Evolutionary conservation across 2,888 invertebrate species (phyloP), one percentile per base, ranked within the genome.

Genomic region (Brachypalpus laphriformis): DNA sequence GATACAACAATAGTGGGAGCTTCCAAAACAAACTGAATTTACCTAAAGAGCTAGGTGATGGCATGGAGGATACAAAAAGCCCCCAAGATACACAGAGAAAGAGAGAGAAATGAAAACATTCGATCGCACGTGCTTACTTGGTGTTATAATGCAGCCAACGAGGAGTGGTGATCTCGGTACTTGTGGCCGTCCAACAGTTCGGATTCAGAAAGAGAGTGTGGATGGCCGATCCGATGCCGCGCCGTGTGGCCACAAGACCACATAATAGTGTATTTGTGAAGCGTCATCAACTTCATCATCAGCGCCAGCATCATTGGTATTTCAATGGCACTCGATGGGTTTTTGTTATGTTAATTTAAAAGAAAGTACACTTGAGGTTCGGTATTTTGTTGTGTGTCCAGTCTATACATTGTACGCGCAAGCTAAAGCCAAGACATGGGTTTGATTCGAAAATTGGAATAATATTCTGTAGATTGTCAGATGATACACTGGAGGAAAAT

Each of bases 341-440:
- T 75, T 74, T 66, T 75, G 75, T 75, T 75, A 75, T 75, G 75
- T 75, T 75, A 75, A 75, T 75, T 75, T 75, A 65, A 75, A 75
- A 65, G 75, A 75, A 66, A 75, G 65, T 75, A 56, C 75, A 75
- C 61, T 74, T 22, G 51, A 72, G 49, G 18, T 16, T 72, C 28
- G 59, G 47, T 59, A 22, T 47, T 49, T 47, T 57, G 49, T 72
- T 72, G 61, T 34, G 25, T n/a, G n/a, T n/a, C n/a, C n/a, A n/a
- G n/a, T 51, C 61, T 9, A 72, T 51, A 45, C 28, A 63, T 71
- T 25, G 34, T 25, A 51, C 11, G 6, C 11, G 3, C 16, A 14
- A 22, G 9, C 34, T 47, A 54, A 66, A 16, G 18, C 25, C 28
- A 42, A 25, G 74, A 63, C 74, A 63, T 74, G 45, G 34, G 51